phyloP scores from a whole-genome alignment of 2,797 vertebrate species.

The Spinus olivaceus region DNA sequence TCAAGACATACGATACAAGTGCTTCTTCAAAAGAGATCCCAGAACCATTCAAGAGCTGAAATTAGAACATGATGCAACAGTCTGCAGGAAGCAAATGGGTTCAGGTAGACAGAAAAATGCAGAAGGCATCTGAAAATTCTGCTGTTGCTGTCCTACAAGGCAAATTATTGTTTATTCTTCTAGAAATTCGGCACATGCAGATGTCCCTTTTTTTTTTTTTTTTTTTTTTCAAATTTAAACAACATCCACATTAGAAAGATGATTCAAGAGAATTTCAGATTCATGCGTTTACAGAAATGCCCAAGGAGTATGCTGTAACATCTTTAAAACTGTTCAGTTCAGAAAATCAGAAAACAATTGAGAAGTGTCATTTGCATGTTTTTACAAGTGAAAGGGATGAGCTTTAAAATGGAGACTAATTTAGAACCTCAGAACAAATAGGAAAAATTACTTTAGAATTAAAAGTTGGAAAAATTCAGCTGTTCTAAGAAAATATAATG shows the following conservation, averaged over 20 bases:
- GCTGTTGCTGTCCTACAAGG: neutral
- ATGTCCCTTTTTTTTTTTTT: neutral
- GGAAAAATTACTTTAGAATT: neutral
- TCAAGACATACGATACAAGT: neutral
- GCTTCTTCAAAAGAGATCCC: neutral
- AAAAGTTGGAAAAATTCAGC: neutral
- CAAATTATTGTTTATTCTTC: neutral
- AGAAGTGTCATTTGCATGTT: conserved; percentile 21
- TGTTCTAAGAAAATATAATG: neutral
- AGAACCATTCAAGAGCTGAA: neutral
- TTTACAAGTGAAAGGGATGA: conserved; percentile 27
- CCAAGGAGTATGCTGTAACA: neutral
- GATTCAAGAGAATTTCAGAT: conserved; percentile 10
- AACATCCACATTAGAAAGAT: neutral
- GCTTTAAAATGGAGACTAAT: neutral
- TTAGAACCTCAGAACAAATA: conserved; percentile 1
- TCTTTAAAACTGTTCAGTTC: neutral
- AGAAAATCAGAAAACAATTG: conserved; percentile 22
- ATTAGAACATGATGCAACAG: neutral
- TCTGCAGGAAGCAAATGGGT: neutral
- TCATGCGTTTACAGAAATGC: neutral
- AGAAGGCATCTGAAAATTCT: neutral
- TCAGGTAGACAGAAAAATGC: neutral
- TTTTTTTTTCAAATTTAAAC: neutral
- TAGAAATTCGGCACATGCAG: neutral